Base-by-base conservation (phyloP, 1,140 invertebrate genomes). In the Euwallacea fornicatus region DNA sequence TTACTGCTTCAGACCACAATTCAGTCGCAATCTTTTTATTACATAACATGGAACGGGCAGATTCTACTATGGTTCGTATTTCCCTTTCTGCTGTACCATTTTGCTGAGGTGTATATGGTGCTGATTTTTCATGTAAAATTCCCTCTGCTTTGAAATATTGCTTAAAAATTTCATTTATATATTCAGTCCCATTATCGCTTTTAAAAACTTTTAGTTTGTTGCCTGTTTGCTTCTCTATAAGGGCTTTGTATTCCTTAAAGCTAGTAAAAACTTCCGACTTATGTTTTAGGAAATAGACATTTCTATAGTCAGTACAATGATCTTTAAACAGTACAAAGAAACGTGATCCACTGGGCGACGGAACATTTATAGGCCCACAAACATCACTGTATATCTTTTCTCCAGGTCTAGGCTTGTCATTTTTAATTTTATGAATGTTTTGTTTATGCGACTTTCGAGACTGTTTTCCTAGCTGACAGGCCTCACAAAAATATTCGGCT, bases 1-100 rank as follows among this genome's bases (percentile, higher is more conserved):
- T 64, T 0, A 80, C 73, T 42, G 82, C 81, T 73, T 83, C 82
- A 11, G 78, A 77, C 81, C 82, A 84, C 73, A 79, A 81, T 10
- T 44, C 59, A 41, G 71, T 66, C 7, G 59, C 42, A 16, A 84
- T 16, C 6, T 74, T 56, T 43, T 73, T 67, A 71, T 83, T 75
- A 9, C 67, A 33, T 9, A 84, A 47, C 75, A 83, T 73, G 43
- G 77, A 73, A 60, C 80, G 66, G n/a, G 81, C 79, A 55, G 64
- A 75, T 11, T 82, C 76, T 0, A 77, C 68, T 4, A 83, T 64
- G 7, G 77, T 83, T 41, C 82, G 53, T 65, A 83, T 83, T 33
- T 73, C 71, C 60, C 80, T 63, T 72, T 84, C 83, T 15, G 77
- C 74, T 21, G 75, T 71, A 10, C 81, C 81, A 75, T 85, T 84